Base-by-base conservation (phyloP, 2,888 invertebrate species). In the Eupithecia subumbrata region DNA sequence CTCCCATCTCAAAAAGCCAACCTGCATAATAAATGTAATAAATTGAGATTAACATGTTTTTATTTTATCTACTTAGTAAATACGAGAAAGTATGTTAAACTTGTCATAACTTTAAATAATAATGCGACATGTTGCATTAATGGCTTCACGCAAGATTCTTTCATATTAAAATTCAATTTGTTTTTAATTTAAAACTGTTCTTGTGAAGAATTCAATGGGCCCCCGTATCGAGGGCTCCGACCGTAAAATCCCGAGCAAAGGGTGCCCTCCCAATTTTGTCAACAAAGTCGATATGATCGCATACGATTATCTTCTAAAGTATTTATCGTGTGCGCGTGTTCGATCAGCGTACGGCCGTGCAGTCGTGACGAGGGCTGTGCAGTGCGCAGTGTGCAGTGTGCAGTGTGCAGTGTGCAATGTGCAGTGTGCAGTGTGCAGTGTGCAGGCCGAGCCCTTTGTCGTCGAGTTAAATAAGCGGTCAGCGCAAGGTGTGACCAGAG, bases 341-440 rank as follows among this genome's bases (percentile, higher is more conserved):
- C 74, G 22, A 81, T 82, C 82, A 80, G 83, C 83, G 83, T 81
- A 83, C 48, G 68, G 78, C 63, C 76, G 73, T 77, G 81, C 78
- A 78, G 80, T 74, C 69, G 67, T n/a, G n/a, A 66, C 48, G 16
- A 64, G 18, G 48, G 48, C 48, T 18, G 40, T 9, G 34, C 7
- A 34, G 5, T 5, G 43, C 43, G 2, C n/a, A n/a, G n/a, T n/a
- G n/a, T n/a, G n/a, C n/a, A n/a, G n/a, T n/a, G n/a, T n/a, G n/a
- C n/a, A n/a, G n/a, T n/a, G n/a, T n/a, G n/a, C n/a, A n/a, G n/a
- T n/a, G n/a, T n/a, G n/a, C n/a, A n/a, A n/a, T n/a, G n/a, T n/a
- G n/a, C n/a, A n/a, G n/a, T n/a, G n/a, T n/a, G n/a, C n/a, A n/a
- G n/a, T n/a, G n/a, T n/a, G n/a, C n/a, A n/a, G n/a, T n/a, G n/a